Evolutionary conservation across 2,888 invertebrate genomes (phyloP), one percentile per base, ranked within the genome.

Genomic region (Synanthedon tipuliformis): DNA sequence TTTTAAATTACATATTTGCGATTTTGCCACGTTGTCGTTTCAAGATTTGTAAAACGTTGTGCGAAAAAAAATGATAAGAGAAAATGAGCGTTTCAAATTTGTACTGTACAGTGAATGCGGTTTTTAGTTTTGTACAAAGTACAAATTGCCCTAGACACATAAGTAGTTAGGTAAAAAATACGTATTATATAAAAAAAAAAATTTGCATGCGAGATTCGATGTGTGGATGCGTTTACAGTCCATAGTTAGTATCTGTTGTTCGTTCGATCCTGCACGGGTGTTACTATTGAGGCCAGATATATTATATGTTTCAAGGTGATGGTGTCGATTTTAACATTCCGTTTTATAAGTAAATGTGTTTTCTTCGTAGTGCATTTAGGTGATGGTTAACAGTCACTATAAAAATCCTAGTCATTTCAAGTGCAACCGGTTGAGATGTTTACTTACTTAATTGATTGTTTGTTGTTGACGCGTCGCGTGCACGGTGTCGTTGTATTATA

Each of bases 271-370:
- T 68, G 72, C 62, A 59, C 78, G 86, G 81, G 66, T 82, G 86
- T 86, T 86, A 85, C 71, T 78, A 83, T 87, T 86, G 86, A 86
- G 83, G 86, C 86, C 86, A 85, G 85, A 81, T 83, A 74, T 45
- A 82, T 84, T 84, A 87, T 87, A 86, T 87, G 86, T 87, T 87
- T 76, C 71, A 73, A 67, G 69, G 85, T 73, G 80, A 85, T 86
- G 86, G 86, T 85, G 66, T 87, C 86, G 86, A 86, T 87, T 83
- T 84, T 86, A 86, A 81, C 86, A 87, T 86, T 87, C 86, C 86
- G 84, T 84, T 34, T n/a, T 73, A 66, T 71, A 65, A 68, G 65
- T 70, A 72, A 54, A 52, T 54, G 60, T 59, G 53, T 63, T 65
- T 75, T 77, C 66, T 66, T 76, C 68, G 65, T 77, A 69, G 75